Conservation (phyloP, 2,113 vertebrate genomes). For the Brienomyrus longianalis region DNA sequence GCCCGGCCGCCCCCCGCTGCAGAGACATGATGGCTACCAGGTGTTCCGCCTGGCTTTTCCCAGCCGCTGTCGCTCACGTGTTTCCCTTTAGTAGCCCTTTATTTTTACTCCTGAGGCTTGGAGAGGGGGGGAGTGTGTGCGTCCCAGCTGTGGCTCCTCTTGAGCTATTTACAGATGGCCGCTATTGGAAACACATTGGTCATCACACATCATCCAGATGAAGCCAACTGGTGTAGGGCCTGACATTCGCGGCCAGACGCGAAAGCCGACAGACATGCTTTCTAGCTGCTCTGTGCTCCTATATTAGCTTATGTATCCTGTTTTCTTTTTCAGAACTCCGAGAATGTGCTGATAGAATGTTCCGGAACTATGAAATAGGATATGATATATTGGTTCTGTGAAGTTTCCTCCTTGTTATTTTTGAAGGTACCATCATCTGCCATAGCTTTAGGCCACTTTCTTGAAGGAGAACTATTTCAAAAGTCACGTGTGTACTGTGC, state of each 20-base stretch:
- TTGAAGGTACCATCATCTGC: neutral
- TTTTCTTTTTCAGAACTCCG: neutral
- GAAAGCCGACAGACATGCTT: neutral
- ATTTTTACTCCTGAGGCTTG: neutral
- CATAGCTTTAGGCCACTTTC: neutral
- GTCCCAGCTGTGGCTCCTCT: neutral
- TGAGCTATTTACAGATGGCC: conserved; percentile 4
- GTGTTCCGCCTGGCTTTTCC: neutral
- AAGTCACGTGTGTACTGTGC: neutral
- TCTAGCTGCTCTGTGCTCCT: neutral
- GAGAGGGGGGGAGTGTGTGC: neutral
- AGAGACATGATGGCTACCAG: conserved; percentile 2
- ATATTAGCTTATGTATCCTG: neutral
- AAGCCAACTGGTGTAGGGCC: neutral
- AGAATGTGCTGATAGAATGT: neutral
- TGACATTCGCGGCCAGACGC: neutral
- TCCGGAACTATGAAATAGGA: neutral
- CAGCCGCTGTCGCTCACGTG: neutral
- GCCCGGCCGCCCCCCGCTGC: neutral
- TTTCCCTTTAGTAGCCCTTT: neutral
- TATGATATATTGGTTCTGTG: neutral
- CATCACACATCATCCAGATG: neutral
- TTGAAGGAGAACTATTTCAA: neutral
- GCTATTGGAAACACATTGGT: conserved; percentile 2
- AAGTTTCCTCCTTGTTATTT: neutral